Base-by-base conservation (phyloP, 2,888 invertebrate genomes). In the Eristalis intricaria region DNA sequence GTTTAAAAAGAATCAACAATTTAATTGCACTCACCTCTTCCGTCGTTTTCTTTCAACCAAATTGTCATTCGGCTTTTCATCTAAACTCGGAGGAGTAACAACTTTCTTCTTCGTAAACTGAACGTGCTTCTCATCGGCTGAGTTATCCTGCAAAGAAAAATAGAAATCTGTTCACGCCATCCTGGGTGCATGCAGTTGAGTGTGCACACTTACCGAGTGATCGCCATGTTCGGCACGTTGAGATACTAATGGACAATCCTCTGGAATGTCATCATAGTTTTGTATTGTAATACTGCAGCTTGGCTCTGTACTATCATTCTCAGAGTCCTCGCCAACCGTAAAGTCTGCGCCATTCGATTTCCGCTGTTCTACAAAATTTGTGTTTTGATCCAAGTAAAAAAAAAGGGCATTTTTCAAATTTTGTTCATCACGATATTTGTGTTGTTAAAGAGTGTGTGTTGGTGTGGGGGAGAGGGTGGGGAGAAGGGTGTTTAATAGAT, bases 21-120 rank as follows among this genome's bases (percentile, higher is more conserved):
- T 43, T 50, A n/a, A 0, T 22, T 11, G 23, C 2, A 22, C 90
- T 90, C 89, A 94, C 94, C 94, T 93, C 91, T 92, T 93, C 89
- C 94, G 91, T 90, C 93, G 93, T 91, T 93, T 94, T 89, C 94
- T 93, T 89, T 94, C 94, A 90, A 93, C 92, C 90, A 90, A 90
- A 90, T 92, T 92, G 69, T 93, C 92, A 90, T 90, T 90, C 88
- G 92, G 91, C 89, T 92, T 92, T 86, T 92, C 93, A 90, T 91
- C 92, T 89, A 91, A 88, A 88, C 89, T 92, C 82, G 93, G 92
- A 79, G 91, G 90, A 23, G 91, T 90, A 75, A 93, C 93, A 88
- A 92, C 92, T 85, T 90, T 90, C 90, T 91, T 92, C 90, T 90
- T 90, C 61, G 92, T 91, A 90, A 94, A 94, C 90, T 94, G 94